Conservation (phyloP, 2,888 invertebrate genomes). For the Ectemnius cavifrons region DNA sequence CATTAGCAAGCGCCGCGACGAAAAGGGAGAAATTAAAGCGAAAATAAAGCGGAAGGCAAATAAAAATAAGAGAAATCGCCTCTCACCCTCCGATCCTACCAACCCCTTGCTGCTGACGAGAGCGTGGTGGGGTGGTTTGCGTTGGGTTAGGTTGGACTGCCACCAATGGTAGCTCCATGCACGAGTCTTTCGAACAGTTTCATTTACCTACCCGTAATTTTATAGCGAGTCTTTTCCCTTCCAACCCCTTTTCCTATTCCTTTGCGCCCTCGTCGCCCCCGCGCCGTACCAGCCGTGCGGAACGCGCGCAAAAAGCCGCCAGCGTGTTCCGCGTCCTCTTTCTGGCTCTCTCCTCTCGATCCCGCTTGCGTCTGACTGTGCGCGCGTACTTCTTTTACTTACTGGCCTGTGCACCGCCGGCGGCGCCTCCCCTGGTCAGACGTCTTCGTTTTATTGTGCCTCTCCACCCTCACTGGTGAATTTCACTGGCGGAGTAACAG, state of each 20-base stretch:
- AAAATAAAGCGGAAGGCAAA: slow-evolving; percentile 58
- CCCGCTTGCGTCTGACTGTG: slow-evolving; percentile 1
- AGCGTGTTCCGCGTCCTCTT: slow-evolving; percentile 27
- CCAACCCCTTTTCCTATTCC: slow-evolving; percentile 26
- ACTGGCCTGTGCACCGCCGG: slow-evolving; percentile 13
- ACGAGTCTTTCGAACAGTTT: slow-evolving; percentile 61
- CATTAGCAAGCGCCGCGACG: slow-evolving; percentile 61
- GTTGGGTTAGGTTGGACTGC: slow-evolving; percentile 48
- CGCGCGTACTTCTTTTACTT: not conserved
- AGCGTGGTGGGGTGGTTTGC: not conserved
- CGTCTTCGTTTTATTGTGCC: slow-evolving; percentile 59
- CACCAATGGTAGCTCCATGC: slow-evolving; percentile 54
- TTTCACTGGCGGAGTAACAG: slow-evolving; percentile 51
- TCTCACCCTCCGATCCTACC: slow-evolving; percentile 11
- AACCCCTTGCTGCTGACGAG: slow-evolving; percentile 10
- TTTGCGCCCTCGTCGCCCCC: slow-evolving; percentile 11
- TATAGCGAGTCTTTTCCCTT: slow-evolving; percentile 42
- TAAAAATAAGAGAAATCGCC: slow-evolving; percentile 56
- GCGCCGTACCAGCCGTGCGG: slow-evolving; percentile 9
- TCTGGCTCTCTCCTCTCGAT: not conserved
- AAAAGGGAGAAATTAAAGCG: slow-evolving; percentile 64
- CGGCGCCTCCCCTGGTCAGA: slow-evolving; percentile 41
- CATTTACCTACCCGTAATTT: slow-evolving; percentile 66
- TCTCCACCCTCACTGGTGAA: slow-evolving; percentile 52
- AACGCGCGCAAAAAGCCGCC: slow-evolving; percentile 27